These are phyloP conservation scores for Myiozetetes cayanensis DNA, from an alignment of 2,113 vertebrate species.

Conservation along the genomic window DNA sequence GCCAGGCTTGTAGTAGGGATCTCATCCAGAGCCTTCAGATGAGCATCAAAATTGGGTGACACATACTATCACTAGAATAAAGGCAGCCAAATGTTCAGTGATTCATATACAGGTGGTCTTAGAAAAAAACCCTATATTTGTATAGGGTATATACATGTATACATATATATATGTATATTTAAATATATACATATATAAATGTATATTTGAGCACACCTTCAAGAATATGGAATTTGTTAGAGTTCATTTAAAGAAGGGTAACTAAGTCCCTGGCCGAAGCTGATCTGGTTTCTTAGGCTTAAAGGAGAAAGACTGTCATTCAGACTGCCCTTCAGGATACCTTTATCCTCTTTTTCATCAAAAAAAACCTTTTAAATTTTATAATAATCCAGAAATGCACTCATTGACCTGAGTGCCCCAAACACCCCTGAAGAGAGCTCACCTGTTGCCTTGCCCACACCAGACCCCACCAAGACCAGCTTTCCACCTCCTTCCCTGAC, in stretches of 20 bases:
- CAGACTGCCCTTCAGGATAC: not conserved
- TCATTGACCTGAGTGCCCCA: not conserved
- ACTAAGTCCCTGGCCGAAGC: not conserved
- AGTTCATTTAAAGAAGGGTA: not conserved
- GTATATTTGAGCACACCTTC: not conserved
- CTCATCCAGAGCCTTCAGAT: not conserved
- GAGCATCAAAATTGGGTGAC: not conserved
- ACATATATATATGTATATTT: too few relatives aligned
- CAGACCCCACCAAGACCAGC: not conserved
- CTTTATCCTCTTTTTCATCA: not conserved
- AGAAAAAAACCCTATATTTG: not conserved
- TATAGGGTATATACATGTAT: too few relatives aligned
- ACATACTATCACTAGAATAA: not conserved
- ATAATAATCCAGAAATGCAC: not conserved
- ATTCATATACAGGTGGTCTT: not conserved
- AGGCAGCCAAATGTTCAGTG: not conserved
- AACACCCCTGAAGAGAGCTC: accelerated
- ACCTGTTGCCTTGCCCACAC: not conserved
- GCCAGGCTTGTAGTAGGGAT: not conserved
- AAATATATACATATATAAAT: too few relatives aligned
- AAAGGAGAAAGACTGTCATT: accelerated
- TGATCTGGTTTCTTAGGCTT: not conserved
- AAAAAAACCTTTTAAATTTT: not conserved
- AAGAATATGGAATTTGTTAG: not conserved
- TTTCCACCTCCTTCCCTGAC: not conserved